Conservation (phyloP, 2,113 vertebrate species). For the Limnothrissa miodon region DNA sequence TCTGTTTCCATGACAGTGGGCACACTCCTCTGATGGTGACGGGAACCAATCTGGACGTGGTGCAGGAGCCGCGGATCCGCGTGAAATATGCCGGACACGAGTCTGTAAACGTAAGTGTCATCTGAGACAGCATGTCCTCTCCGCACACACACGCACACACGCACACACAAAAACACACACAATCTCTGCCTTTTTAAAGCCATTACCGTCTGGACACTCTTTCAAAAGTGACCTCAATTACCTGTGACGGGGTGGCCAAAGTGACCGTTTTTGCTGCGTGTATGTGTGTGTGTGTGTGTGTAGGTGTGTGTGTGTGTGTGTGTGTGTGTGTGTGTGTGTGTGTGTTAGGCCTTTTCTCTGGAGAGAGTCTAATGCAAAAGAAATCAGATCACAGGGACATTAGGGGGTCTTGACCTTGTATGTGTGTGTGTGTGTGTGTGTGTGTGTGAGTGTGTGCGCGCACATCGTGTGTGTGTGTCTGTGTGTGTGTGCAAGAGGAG, state of each 20-base stretch:
- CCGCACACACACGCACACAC: neutral
- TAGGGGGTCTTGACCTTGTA: slow-evolving; percentile 18
- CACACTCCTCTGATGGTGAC: slow-evolving; percentile 90
- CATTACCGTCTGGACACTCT: neutral
- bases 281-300: neutral
- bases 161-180: neutral
- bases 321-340: neutral
- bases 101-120: slow-evolving; percentile 87
- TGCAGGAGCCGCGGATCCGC: slow-evolving; percentile 92
- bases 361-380: slow-evolving; percentile 25
- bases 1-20: slow-evolving; percentile 72
- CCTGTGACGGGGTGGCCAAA: slow-evolving; percentile 23
- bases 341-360: slow-evolving; percentile 15
- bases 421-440: slow-evolving; percentile 5
- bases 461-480: neutral
- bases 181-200: neutral
- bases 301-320: neutral
- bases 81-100: slow-evolving; percentile 90
- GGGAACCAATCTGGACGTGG: slow-evolving; percentile 92
- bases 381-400: slow-evolving; percentile 40
- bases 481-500: slow-evolving; percentile 12
- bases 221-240: slow-evolving; percentile 35
- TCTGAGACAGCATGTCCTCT: neutral
- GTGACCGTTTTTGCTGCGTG: slow-evolving; percentile 20
- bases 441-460: neutral